phyloP scores from a whole-genome alignment of 2,888 invertebrate genomes.

The Agriotes lineatus region DNA sequence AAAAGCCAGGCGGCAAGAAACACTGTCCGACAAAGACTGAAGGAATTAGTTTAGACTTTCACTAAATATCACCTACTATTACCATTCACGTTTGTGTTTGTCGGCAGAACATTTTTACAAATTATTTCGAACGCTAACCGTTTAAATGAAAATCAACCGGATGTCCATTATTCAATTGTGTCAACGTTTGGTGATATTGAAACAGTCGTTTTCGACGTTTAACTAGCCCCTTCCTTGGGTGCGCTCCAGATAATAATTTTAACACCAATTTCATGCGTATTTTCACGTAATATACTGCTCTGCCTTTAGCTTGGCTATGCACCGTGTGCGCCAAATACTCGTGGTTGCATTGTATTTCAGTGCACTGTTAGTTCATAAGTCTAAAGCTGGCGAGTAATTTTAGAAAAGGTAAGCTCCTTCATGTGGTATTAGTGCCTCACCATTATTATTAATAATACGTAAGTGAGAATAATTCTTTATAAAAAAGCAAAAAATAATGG shows the following conservation, averaged over 20 bases:
- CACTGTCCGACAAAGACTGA: not conserved
- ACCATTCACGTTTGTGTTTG: slow-evolving; percentile 2
- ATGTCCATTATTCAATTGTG: slow-evolving; percentile 12
- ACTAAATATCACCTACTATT: slow-evolving; percentile 4
- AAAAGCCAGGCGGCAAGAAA: not conserved
- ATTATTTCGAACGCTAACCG: not conserved
- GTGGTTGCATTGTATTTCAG: no score
- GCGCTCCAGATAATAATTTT: no score
- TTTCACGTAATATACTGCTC: not conserved
- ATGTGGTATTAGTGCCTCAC: no score
- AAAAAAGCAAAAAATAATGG: no score
- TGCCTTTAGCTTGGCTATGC: not conserved
- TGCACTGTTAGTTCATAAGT: no score
- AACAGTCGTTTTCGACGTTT: slow-evolving; percentile 4
- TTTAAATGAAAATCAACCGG: slow-evolving; percentile 18
- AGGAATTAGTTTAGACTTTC: slow-evolving; percentile 2
- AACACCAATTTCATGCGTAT: not conserved
- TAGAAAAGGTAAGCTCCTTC: no score
- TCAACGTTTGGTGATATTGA: not conserved
- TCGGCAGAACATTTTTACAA: slow-evolving; percentile 9
- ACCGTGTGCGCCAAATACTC: no score
- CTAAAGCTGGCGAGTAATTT: no score
- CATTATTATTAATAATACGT: no score
- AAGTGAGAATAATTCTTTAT: no score
- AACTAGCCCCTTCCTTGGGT: slow-evolving; percentile 11